These are phyloP conservation scores for Yoshiicerus persimilis DNA, from an alignment of 1,140 invertebrate species.

Conservation along the genomic window DNA sequence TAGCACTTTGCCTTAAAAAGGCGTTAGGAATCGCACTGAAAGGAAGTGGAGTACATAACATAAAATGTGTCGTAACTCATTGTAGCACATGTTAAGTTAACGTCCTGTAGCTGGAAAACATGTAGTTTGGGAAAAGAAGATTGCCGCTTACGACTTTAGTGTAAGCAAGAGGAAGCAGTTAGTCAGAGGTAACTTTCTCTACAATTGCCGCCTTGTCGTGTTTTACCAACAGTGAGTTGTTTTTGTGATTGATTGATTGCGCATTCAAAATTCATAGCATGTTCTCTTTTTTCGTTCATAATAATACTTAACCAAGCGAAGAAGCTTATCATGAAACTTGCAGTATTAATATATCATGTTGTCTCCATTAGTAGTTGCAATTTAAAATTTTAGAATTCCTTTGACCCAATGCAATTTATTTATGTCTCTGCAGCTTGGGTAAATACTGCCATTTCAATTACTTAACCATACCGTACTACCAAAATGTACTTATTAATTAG, in stretches of 20 bases:
- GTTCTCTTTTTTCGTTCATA: not conserved
- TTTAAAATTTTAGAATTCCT: too few species aligned
- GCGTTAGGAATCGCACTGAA: not conserved
- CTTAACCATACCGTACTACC: too few species aligned
- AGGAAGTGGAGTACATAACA: not conserved
- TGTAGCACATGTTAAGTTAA: not conserved
- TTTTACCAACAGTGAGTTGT: not conserved
- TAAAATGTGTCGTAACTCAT: not conserved
- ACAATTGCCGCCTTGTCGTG: not conserved
- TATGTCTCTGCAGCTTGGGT: too few species aligned
- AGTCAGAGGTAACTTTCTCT: not conserved
- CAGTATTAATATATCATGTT: not conserved
- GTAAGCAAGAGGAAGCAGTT: not conserved
- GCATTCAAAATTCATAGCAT: not conserved
- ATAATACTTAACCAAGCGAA: too few species aligned
- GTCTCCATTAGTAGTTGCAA: too few species aligned
- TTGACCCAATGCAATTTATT: too few species aligned
- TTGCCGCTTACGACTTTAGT: not conserved
- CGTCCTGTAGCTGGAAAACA: not conserved
- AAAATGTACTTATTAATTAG: too few species aligned
- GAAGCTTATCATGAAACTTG: too few species aligned
- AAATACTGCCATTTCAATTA: too few species aligned
- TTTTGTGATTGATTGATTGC: not conserved
- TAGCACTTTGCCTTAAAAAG: not conserved
- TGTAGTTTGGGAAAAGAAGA: not conserved